Base-by-base conservation (phyloP, 1,140 invertebrate genomes). In the Aphelinus atriplicis region DNA sequence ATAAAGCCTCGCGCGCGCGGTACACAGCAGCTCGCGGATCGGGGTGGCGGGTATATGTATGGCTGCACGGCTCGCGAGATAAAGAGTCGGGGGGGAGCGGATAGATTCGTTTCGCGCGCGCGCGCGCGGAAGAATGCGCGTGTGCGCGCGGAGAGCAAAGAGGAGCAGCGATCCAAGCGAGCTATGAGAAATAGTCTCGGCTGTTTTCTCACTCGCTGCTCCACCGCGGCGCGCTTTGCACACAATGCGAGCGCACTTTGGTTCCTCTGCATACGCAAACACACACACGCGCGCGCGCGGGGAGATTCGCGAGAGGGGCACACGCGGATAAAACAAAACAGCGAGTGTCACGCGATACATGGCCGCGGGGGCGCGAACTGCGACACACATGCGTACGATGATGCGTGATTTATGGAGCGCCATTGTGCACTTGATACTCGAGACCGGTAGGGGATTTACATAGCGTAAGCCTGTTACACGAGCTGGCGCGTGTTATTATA, bases 101-200 rank as follows among this genome's bases (percentile, higher is more conserved):
- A 73, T 66, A 58, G 71, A 60, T 73, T 65, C 56, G 71, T 72
- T 64, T 47, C 48, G 62, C 70, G 53, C 26, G 26, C 26, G 26
- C 26, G 26, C n/a, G 57, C 42, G 48, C 2, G 9, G 50, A 53
- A 43, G 66, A 69, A 69, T 69, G 66, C 66, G 3, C 26, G 26
- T 26, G 26, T 26, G 26, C 26, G 10, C 53, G 7, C 26, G 6
- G 9, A 43, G 45, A 47, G 10, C n/a, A 26, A 26, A 26, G 26
- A 26, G 57, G 5, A 26, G 57, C 7, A 60, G 57, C 57, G 3
- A 26, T 4, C 5, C 7, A 60, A 26, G 57, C 7, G 7, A 10
- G 7, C 9, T 74, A 69, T 74, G 73, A 74, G 73, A 69, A 74
- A 69, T 74, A 65, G 48, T 26, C 66, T 56, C 66, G 58, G 58